Conservation (phyloP, 92 coral and sea anemone genomes). For the Palythoa grandiflora region DNA sequence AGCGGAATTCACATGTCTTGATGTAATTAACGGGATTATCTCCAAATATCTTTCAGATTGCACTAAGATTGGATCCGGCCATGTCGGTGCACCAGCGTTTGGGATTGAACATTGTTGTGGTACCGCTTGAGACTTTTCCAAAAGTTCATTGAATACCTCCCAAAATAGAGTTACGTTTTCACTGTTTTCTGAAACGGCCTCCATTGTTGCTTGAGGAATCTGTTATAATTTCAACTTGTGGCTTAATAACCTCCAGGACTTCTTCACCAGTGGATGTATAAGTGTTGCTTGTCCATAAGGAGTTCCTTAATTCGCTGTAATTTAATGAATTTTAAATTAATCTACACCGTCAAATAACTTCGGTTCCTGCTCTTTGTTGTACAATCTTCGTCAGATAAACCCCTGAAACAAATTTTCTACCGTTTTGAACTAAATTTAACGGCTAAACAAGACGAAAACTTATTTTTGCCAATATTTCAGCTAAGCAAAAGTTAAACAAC, state of each 20-base stretch:
- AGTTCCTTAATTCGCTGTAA: too few species aligned
- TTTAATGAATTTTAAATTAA: background rate
- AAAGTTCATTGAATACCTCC: slow-evolving; percentile 46
- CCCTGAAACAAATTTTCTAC: background rate
- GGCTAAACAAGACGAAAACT: background rate
- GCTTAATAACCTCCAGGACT: background rate
- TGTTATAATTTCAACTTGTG: background rate
- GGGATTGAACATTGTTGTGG: slow-evolving; percentile 16
- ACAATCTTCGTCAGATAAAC: too few species aligned
- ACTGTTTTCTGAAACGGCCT: slow-evolving; percentile 37
- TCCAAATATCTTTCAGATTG: background rate
- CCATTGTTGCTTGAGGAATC: slow-evolving; percentile 50
- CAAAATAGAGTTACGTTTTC: slow-evolving; percentile 49
- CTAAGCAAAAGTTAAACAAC: too few species aligned
- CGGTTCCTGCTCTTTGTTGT: background rate
- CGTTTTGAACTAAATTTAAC: background rate
- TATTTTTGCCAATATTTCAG: too few species aligned
- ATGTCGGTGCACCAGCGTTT: slow-evolving; percentile 53
- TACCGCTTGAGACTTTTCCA: slow-evolving; percentile 32
- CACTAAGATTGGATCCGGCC: background rate
- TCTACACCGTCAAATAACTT: background rate
- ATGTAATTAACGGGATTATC: background rate
- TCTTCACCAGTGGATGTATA: background rate
- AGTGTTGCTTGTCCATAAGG: background rate
- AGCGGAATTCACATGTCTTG: background rate